Conservation (phyloP, 1,140 invertebrate genomes). For the silkworm (Bombyx mori) region DNA sequence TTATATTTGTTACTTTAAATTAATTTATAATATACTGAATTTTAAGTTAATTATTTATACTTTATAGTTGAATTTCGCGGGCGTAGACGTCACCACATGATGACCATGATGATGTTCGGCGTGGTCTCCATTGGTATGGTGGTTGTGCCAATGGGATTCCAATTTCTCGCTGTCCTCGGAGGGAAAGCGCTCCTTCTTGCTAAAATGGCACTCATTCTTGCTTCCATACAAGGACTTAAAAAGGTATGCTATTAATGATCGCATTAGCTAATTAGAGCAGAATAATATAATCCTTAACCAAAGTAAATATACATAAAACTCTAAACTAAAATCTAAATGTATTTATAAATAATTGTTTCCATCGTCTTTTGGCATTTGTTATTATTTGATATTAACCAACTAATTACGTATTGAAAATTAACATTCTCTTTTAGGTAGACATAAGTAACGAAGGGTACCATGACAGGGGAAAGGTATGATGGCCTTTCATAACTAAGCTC, state of each 20-base stretch:
- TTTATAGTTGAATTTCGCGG: constrained; percentile 66
- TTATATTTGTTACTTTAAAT: no score
- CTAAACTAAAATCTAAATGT: no score
- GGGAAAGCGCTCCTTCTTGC: constrained; percentile 82
- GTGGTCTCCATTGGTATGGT: constrained; percentile 79
- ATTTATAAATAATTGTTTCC: no score
- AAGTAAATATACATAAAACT: no score
- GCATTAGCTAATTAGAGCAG: constrained; percentile 5
- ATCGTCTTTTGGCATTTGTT: no score
- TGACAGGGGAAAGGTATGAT: constrained; percentile 58
- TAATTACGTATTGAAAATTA: constrained; percentile 18
- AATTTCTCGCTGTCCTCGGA: constrained; percentile 81
- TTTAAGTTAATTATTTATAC: no score
- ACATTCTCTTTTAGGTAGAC: constrained; percentile 58
- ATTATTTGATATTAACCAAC: constrained; percentile 4
- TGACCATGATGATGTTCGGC: constrained; percentile 82
- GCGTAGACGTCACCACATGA: constrained; percentile 73
- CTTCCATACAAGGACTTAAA: constrained; percentile 83
- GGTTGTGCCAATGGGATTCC: constrained; percentile 82
- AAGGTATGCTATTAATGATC: constrained; percentile 56
- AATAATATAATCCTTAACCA: constrained; percentile 8
- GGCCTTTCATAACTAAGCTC: constrained; percentile 11
- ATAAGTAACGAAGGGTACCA: constrained; percentile 45
- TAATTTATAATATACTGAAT: no score
- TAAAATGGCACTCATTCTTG: constrained; percentile 83